A percentile compares a stretch with the other conserved stretches of the same genome.
phyloP scores from a whole-genome alignment of 2,113 vertebrate genomes.

The Amphiprion ocellaris region DNA sequence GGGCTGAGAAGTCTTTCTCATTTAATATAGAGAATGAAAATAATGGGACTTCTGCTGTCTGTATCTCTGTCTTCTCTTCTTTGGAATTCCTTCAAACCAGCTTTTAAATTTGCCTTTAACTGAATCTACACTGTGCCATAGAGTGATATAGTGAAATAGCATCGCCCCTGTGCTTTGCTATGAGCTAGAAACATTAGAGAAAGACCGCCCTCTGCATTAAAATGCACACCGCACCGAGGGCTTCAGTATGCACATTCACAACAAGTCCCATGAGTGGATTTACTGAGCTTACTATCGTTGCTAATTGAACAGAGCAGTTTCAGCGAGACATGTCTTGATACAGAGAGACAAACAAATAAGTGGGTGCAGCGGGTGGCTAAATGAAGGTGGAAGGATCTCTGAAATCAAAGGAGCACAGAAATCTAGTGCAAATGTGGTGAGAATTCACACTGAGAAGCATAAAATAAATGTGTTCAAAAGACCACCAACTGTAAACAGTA shows the following conservation, averaged over 20 bases:
- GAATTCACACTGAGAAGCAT: not conserved
- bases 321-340: conserved; percentile 34
- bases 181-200: not conserved
- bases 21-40: not conserved
- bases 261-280: conserved; percentile 39
- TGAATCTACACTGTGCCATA: not conserved
- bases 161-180: not conserved
- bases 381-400: conserved; percentile 5
- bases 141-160: not conserved
- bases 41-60: too few relatives aligned
- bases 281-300: conserved; percentile 45
- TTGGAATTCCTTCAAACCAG: not conserved
- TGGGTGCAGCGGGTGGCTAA: not conserved
- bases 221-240: not conserved
- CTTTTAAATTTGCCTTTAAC: not conserved
- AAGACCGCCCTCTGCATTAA: conserved; percentile 3
- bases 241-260: conserved; percentile 36
- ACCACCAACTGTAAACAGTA: not conserved
- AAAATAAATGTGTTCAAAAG: not conserved
- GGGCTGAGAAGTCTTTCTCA: not conserved
- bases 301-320: conserved; percentile 54
- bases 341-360: conserved; percentile 36
- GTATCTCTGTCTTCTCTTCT: not conserved
- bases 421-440: not conserved
- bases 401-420: not conserved